A percentile compares a stretch with the other conserved stretches of the same genome.
Conservation (phyloP, 2,888 invertebrate genomes). For the Biston stratarius region DNA sequence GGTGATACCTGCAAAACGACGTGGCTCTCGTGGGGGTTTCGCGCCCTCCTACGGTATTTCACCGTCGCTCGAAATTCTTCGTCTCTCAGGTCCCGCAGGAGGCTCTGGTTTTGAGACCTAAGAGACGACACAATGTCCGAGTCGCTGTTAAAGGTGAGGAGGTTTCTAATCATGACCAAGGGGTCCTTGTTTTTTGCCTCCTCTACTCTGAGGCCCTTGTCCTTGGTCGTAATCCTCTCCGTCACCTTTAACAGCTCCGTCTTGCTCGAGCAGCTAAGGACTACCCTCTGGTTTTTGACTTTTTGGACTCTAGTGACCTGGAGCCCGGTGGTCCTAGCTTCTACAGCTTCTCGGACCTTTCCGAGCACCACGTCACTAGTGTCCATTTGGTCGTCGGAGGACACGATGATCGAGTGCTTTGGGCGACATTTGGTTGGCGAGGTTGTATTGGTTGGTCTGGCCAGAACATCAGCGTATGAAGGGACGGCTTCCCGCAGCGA, state of each 20-base stretch:
- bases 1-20: too few relatives aligned
- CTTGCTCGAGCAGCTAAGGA: conserved; percentile 14
- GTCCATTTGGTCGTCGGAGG: conserved; percentile 2
- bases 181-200: conserved; percentile 18
- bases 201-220: background rate
- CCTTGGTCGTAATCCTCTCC: background rate
- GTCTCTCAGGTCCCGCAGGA: background rate
- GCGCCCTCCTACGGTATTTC: too few relatives aligned
- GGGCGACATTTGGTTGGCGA: background rate
- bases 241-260: conserved; percentile 4
- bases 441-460: background rate
- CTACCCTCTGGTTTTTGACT: conserved; percentile 21
- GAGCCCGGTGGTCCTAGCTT: conserved; percentile 5
- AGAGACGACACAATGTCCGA: background rate
- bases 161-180: conserved; percentile 6
- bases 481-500: background rate
- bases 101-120: background rate
- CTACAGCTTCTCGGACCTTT: background rate
- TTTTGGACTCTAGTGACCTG: conserved; percentile 9
- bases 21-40: too few relatives aligned
- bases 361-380: conserved; percentile 4
- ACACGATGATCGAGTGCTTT: conserved; percentile 18
- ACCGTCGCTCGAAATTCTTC: background rate
- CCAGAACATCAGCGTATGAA: background rate
- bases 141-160: background rate